Conservation (phyloP, 2,888 invertebrate genomes). For the Prosopocoilus inquinatus region DNA sequence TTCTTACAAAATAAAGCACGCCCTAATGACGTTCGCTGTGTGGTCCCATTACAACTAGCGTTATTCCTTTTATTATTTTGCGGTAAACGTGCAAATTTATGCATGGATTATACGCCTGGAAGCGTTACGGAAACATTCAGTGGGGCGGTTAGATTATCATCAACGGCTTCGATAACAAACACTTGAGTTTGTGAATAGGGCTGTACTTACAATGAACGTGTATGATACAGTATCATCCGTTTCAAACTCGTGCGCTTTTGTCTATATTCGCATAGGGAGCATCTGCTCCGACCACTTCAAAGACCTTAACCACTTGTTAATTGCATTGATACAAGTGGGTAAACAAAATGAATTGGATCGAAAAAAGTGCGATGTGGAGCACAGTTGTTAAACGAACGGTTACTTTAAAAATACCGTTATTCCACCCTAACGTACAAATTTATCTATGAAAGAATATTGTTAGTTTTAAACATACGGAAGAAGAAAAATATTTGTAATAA, state of each 20-base stretch:
- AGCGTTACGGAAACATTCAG: not conserved
- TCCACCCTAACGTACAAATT: too few species aligned
- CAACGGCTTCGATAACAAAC: constrained; percentile 20
- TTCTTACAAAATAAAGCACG: not conserved
- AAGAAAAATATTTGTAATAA: too few species aligned
- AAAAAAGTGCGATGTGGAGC: not conserved
- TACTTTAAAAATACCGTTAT: too few species aligned
- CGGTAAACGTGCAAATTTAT: too few species aligned
- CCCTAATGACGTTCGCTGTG: not conserved
- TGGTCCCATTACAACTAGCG: not conserved
- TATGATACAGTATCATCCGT: constrained; percentile 19
- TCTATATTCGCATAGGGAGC: constrained; percentile 14
- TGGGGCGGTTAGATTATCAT: constrained; percentile 17
- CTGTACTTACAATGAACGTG: constrained; percentile 22
- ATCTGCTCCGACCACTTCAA: constrained; percentile 19
- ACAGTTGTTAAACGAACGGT: too few species aligned
- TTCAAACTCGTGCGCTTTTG: constrained; percentile 20
- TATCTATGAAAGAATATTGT: too few species aligned
- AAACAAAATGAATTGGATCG: constrained; percentile 11
- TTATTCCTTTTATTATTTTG: not conserved
- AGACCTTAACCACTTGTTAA: constrained; percentile 18
- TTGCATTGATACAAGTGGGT: constrained; percentile 17
- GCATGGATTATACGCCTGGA: too few species aligned
- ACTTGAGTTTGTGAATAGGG: constrained; percentile 21
- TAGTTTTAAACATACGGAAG: too few species aligned